A percentile compares a stretch with the other conserved stretches of the same genome.
Conservation (phyloP, 1,140 invertebrate genomes). For the Cheumatopsyche charites region DNA sequence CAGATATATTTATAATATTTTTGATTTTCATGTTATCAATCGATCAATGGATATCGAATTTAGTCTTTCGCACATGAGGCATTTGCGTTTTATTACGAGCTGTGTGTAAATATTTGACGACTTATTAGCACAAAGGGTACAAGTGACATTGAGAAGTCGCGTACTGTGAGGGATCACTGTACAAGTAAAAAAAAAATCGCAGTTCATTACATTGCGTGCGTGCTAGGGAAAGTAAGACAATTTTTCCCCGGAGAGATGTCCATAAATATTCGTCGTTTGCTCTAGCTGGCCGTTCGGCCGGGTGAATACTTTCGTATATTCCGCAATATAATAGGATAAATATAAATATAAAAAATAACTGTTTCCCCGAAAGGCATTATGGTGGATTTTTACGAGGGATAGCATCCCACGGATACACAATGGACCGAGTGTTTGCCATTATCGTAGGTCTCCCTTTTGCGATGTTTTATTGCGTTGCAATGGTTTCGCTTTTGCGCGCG, state of each 20-base stretch:
- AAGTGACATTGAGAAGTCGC: no score
- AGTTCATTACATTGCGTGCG: constrained; percentile 10
- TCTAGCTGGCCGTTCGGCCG: no score
- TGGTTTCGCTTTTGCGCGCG: not conserved
- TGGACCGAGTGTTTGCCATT: constrained; percentile 22
- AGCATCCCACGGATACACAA: constrained; percentile 6
- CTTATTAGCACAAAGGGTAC: no score
- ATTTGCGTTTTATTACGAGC: no score
- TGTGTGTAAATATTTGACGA: no score
- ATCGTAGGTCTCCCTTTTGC: constrained; percentile 3
- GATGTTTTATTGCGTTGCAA: constrained; percentile 14
- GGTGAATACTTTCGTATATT: no score
- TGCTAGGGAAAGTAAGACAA: constrained; percentile 16
- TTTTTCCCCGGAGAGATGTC: constrained; percentile 15
- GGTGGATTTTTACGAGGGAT: constrained; percentile 25
- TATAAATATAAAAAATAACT: constrained; percentile 32
- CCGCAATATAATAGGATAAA: not conserved
- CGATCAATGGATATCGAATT: no score
- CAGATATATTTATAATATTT: no score
- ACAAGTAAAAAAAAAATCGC: not conserved
- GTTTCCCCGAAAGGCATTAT: constrained; percentile 18
- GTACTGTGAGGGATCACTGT: no score
- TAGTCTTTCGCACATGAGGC: no score
- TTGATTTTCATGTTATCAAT: no score
- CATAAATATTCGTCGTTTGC: constrained; percentile 29